These are phyloP conservation scores for Gymnopithys bicolor DNA, from an alignment of 2,797 vertebrate genomes.

Conservation along the genomic window DNA sequence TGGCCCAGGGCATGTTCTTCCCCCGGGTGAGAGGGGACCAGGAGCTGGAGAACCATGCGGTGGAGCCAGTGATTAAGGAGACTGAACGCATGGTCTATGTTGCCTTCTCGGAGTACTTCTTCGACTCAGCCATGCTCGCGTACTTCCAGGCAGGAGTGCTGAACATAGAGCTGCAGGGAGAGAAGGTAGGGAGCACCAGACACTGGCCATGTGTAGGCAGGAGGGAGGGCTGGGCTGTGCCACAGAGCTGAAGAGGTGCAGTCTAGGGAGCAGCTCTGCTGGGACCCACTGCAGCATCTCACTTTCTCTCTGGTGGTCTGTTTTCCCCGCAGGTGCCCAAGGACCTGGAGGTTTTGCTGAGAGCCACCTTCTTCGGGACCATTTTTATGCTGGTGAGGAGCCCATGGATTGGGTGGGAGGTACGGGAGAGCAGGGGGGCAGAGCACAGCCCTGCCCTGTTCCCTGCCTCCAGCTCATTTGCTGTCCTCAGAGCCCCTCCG, in stretches of 20 bases:
- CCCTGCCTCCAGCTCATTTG: background rate
- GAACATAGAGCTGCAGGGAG: conserved; percentile 82
- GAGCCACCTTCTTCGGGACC: conserved; percentile 90
- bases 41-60: conserved; percentile 81
- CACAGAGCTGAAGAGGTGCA: no score
- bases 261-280: conserved; percentile 66
- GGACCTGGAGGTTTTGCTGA: conserved; percentile 90
- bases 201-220: fast-evolving
- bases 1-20: conserved; percentile 87
- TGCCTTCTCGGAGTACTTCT: conserved; percentile 93
- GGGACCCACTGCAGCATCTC: background rate
- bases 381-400: conserved; percentile 90
- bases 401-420: fast-evolving
- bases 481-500: conserved; percentile 81
- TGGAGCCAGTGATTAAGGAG: conserved; percentile 84
- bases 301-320: fast-evolving
- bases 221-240: background rate
- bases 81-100: conserved; percentile 94
- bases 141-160: conserved; percentile 88
- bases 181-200: conserved; percentile 76
- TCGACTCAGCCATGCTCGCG: conserved; percentile 89
- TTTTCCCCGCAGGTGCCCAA: conserved; percentile 84
- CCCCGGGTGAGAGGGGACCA: conserved; percentile 75
- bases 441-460: background rate
- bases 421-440: background rate